phyloP scores from a whole-genome alignment of 2,888 invertebrate genomes.

The Serrognathus titanus region DNA sequence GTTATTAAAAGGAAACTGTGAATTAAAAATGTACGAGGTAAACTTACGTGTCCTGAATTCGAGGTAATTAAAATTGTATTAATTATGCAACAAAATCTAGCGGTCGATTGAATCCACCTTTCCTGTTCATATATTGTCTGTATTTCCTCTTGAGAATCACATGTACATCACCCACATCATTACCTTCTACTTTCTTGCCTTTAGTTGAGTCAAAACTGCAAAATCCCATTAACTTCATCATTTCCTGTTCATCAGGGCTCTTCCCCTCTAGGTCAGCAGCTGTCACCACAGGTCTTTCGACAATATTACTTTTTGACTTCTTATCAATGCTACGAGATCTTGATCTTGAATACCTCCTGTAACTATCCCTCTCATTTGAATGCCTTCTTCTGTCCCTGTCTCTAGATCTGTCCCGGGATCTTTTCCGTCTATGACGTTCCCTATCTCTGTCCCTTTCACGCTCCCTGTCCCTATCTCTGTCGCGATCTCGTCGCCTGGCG shows the following conservation, averaged over 20 bases:
- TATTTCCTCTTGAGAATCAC: conserved; percentile 95
- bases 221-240: conserved; percentile 97
- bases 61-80: too few relatives aligned
- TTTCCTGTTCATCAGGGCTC: conserved; percentile 86
- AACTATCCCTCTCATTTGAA: conserved; percentile 47
- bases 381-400: conserved; percentile 48
- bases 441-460: conserved; percentile 52
- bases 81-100: conserved; percentile 87
- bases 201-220: conserved; percentile 94
- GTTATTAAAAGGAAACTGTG: too few relatives aligned
- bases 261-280: conserved; percentile 89
- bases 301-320: conserved; percentile 33
- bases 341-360: conserved; percentile 46
- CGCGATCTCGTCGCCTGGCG: conserved; percentile 50
- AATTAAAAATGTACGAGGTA: too few relatives aligned
- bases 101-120: conserved; percentile 98
- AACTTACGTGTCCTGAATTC: too few relatives aligned
- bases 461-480: conserved; percentile 48
- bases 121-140: conserved; percentile 98
- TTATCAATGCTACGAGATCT: conserved; percentile 37
- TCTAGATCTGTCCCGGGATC: conserved; percentile 46
- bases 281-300: conserved; percentile 64
- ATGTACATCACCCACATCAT: conserved; percentile 92
- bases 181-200: conserved; percentile 92
- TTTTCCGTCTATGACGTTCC: conserved; percentile 46